Conservation (phyloP, 2,797 vertebrate genomes). For the Cossypha dichroa region DNA sequence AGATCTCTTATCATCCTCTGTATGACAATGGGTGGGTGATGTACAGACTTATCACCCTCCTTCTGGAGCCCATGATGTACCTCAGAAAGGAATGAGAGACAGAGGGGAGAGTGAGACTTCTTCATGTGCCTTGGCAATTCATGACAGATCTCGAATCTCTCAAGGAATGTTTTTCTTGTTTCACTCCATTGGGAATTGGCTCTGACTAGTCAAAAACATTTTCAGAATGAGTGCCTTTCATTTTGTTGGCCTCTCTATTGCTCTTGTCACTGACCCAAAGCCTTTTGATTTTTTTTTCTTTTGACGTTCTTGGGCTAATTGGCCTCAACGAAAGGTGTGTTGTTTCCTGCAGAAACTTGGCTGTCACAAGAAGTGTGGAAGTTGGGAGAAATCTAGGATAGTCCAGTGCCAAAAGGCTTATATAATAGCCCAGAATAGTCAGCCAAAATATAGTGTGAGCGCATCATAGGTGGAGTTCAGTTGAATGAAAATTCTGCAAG, state of each 20-base stretch:
- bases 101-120: not conserved
- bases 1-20: not conserved
- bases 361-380: conserved; percentile 48
- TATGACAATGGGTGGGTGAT: not conserved
- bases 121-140: not conserved
- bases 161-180: conserved; percentile 62
- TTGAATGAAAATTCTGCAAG: not conserved
- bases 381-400: conserved; percentile 44
- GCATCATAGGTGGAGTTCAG: not conserved
- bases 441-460: conserved; percentile 51
- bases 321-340: conserved; percentile 66
- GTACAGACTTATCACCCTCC: not conserved
- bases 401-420: conserved; percentile 45
- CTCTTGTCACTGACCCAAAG: conserved; percentile 61
- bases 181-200: conserved; percentile 61
- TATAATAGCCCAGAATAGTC: conserved; percentile 27
- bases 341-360: conserved; percentile 68
- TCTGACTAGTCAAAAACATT: conserved; percentile 46
- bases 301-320: conserved; percentile 68
- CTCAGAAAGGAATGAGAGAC: conserved; percentile 6
- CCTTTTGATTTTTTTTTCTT: conserved; percentile 49
- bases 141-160: not conserved
- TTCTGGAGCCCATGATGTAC: not conserved
- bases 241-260: conserved; percentile 51
- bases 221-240: conserved; percentile 52